Conservation (phyloP, 2,113 vertebrate species). For the Columba janthina region DNA sequence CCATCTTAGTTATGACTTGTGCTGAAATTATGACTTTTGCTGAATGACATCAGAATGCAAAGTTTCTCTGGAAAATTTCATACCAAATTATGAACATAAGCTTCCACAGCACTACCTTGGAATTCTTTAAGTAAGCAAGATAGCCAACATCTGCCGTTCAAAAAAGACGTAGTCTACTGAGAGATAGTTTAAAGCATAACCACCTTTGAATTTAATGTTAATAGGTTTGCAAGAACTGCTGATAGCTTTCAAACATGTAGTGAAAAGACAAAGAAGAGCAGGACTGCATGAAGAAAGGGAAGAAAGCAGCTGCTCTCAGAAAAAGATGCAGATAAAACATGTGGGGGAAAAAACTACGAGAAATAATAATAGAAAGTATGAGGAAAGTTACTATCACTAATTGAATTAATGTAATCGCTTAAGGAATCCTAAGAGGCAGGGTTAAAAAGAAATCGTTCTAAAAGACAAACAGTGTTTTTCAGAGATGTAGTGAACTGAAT, state of each 20-base stretch:
- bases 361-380: not conserved
- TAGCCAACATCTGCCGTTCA: not conserved
- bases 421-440: not conserved
- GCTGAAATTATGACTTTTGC: not conserved
- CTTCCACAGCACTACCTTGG: not conserved
- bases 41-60: not conserved
- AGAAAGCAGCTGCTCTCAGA: not conserved
- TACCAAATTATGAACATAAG: not conserved
- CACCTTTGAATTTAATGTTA: not conserved
- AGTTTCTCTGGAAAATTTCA: not conserved
- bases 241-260: not conserved
- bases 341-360: rapidly evolving
- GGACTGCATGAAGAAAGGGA: not conserved
- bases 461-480: not conserved
- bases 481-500: not conserved
- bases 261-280: not conserved
- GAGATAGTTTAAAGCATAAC: not conserved
- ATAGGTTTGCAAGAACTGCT: not conserved
- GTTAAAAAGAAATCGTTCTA: not conserved
- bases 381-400: not conserved
- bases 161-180: not conserved
- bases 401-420: not conserved
- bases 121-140: not conserved
- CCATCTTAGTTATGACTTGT: not conserved
- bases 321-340: not conserved